phyloP scores from a whole-genome alignment of 1,140 invertebrate genomes.

The Tetragnatha versicolor region DNA sequence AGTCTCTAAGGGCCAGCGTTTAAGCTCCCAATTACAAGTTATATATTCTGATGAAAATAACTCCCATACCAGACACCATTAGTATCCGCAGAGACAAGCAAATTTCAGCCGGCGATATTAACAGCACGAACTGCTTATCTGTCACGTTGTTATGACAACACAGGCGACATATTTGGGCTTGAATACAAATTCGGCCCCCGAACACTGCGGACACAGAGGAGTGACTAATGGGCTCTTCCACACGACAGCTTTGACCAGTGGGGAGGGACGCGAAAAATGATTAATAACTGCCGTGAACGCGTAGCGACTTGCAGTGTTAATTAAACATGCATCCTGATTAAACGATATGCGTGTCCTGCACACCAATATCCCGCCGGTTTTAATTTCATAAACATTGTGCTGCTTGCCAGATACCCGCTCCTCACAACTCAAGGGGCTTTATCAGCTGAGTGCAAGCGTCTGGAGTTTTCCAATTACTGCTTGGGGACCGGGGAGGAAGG shows the following conservation, averaged over 20 bases:
- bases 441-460: constrained; percentile 44
- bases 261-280: constrained; percentile 41
- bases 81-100: constrained; percentile 18
- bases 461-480: constrained; percentile 32
- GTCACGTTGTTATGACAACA: constrained; percentile 54
- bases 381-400: constrained; percentile 55
- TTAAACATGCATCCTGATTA: constrained; percentile 55
- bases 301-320: constrained; percentile 48
- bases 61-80: constrained; percentile 13
- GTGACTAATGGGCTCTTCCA: constrained; percentile 43
- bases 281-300: constrained; percentile 35
- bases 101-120: constrained; percentile 37
- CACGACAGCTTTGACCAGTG: constrained; percentile 47
- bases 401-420: constrained; percentile 36
- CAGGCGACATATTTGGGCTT: constrained; percentile 47
- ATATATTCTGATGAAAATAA: constrained; percentile 29
- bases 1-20: too few relatives aligned
- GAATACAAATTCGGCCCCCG: constrained; percentile 37
- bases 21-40: constrained; percentile 32
- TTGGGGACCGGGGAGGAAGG: background rate
- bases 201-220: background rate
- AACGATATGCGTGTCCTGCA: constrained; percentile 49
- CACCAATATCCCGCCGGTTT: constrained; percentile 52
- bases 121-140: constrained; percentile 47
- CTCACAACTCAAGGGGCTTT: constrained; percentile 46